phyloP scores from a whole-genome alignment of 2,888 invertebrate genomes.

The Lasiommata megera region DNA sequence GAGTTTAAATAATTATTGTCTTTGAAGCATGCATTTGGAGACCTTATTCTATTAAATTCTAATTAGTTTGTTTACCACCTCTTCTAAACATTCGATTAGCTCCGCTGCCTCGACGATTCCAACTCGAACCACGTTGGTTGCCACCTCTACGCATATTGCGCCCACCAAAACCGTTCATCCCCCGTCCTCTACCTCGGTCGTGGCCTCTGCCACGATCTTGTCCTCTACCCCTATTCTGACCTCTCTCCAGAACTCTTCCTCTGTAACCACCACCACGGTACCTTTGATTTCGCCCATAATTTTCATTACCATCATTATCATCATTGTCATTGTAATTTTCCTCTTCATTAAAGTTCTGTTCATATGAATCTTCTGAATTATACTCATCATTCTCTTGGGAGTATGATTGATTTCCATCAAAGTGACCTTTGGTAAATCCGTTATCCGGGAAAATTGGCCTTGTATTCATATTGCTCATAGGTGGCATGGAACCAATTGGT shows the following conservation, averaged over 20 bases:
- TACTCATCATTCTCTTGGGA: slow-evolving; percentile 54
- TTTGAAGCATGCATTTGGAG: slow-evolving; percentile 42
- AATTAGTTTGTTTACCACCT: slow-evolving; percentile 66
- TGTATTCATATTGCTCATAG: slow-evolving; percentile 46
- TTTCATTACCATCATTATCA: slow-evolving; percentile 52
- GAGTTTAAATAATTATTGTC: slow-evolving; percentile 53
- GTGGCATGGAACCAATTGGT: slow-evolving; percentile 48
- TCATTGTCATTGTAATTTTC: slow-evolving; percentile 53
- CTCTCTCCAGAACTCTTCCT: slow-evolving; percentile 57
- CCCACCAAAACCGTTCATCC: slow-evolving; percentile 41
- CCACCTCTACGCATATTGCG: slow-evolving; percentile 42
- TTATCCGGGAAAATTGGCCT: slow-evolving; percentile 61
- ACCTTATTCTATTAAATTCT: slow-evolving; percentile 37
- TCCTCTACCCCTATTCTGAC: slow-evolving; percentile 50
- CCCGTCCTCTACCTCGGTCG: slow-evolving; percentile 60
- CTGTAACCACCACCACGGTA: slow-evolving; percentile 33
- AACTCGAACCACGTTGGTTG: slow-evolving; percentile 50
- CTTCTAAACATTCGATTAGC: slow-evolving; percentile 62
- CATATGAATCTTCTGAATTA: slow-evolving; percentile 52
- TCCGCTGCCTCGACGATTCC: slow-evolving; percentile 58
- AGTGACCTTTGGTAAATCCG: slow-evolving; percentile 65
- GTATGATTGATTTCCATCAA: slow-evolving; percentile 58
- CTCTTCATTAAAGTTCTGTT: slow-evolving; percentile 56
- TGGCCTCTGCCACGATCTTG: slow-evolving; percentile 49
- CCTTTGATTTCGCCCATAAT: slow-evolving; percentile 35